phyloP scores from a whole-genome alignment of 1,140 invertebrate species.

The Glossosoma conforme region DNA sequence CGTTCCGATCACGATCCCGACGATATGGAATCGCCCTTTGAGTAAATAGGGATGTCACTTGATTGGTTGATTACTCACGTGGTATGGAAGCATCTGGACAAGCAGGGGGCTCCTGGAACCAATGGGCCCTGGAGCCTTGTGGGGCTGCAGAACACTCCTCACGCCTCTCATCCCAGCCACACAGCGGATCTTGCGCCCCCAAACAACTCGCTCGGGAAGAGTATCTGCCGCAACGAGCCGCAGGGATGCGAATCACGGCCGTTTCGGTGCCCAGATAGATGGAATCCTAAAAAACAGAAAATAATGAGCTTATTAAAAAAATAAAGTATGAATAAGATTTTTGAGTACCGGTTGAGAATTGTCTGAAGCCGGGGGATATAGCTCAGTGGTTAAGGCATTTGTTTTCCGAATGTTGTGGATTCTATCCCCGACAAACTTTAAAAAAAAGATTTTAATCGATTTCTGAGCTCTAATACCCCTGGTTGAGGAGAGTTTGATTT shows the following conservation, averaged over 20 bases:
- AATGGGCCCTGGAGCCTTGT: conserved; percentile 58
- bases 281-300: conserved; percentile 54
- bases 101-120: conserved; percentile 64
- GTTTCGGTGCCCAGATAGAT: conserved; percentile 75
- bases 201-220: conserved; percentile 65
- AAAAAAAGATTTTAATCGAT: too few species aligned
- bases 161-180: conserved; percentile 80
- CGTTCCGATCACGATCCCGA: too few species aligned
- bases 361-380: too few species aligned
- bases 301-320: not conserved
- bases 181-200: conserved; percentile 87
- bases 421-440: too few species aligned
- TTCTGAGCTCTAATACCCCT: too few species aligned
- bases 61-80: not conserved
- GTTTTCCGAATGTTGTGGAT: too few species aligned
- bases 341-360: too few species aligned
- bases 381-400: too few species aligned
- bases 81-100: conserved; percentile 48
- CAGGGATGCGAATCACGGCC: conserved; percentile 66
- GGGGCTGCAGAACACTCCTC: conserved; percentile 66
- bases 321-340: conserved; percentile 9
- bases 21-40: not conserved
- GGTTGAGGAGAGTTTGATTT: too few species aligned
- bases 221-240: conserved; percentile 73
- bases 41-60: not conserved